Evolutionary conservation across 2,797 vertebrate species (phyloP).

Genomic region (Sandelia bainsii): DNA sequence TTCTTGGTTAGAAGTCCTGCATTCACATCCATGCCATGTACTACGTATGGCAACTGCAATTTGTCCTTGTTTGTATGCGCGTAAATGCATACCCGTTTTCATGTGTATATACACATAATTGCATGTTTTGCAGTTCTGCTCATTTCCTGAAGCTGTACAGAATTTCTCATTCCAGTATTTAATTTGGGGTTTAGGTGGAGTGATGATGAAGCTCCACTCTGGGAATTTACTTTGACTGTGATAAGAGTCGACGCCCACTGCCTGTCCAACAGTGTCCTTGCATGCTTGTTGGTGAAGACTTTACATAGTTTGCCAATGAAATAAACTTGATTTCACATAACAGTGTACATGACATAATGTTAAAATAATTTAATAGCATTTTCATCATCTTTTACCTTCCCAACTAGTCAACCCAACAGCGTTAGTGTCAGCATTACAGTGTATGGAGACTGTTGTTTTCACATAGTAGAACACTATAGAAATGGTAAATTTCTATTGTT

Average conservation of each 20-base stretch:
- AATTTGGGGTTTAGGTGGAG: slow-evolving; percentile 53
- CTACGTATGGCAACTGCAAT: neutral
- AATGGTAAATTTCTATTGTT: neutral
- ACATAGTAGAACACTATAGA: neutral
- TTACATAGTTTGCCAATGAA: slow-evolving; percentile 8
- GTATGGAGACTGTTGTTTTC: neutral
- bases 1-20: too few species aligned
- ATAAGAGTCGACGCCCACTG: slow-evolving; percentile 28
- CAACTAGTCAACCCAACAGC: neutral
- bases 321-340: neutral
- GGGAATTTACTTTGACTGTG: slow-evolving; percentile 41
- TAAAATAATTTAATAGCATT: neutral
- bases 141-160: neutral
- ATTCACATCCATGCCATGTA: too few species aligned
- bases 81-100: neutral
- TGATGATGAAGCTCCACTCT: slow-evolving; percentile 39
- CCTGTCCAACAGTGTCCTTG: neutral
- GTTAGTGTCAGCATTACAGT: neutral
- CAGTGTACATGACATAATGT: neutral
- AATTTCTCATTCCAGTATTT: slow-evolving; percentile 33
- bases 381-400: neutral
- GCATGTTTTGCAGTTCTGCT: slow-evolving; percentile 22
- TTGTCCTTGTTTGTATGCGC: neutral
- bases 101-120: slow-evolving; percentile 20
- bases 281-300: slow-evolving; percentile 5